Evolutionary conservation across 1,140 invertebrate genomes (phyloP).

Genomic region (Dryas iulia): DNA sequence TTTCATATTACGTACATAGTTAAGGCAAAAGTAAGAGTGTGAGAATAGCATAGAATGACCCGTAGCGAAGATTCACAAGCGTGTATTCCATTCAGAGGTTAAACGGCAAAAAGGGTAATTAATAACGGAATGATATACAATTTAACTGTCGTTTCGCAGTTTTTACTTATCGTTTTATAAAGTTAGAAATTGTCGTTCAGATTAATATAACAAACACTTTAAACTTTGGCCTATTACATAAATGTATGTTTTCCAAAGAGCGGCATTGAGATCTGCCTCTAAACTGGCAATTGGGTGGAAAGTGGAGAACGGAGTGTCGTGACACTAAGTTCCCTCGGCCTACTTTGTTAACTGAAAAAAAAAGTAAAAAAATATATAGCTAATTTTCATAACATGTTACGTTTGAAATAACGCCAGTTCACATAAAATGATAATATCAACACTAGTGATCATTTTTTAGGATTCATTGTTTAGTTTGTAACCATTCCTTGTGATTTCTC

Average conservation of each 20-base stretch:
- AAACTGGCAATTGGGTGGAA: no score
- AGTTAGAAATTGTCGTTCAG: not conserved
- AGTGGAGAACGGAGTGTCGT: no score
- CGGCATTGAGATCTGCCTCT: no score
- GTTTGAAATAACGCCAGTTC: not conserved
- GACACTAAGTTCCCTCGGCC: no score
- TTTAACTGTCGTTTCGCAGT: not conserved
- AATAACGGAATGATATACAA: not conserved
- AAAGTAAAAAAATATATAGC: no score
- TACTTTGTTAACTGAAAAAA: no score
- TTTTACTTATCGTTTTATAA: not conserved
- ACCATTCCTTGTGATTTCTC: not conserved
- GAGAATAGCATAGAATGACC: constrained; percentile 35
- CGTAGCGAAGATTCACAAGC: constrained; percentile 7
- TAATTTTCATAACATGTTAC: not conserved
- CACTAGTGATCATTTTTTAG: not conserved
- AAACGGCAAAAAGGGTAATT: constrained; percentile 1
- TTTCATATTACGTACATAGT: constrained; percentile 21
- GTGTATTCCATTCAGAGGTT: constrained; percentile 19
- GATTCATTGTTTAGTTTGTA: not conserved
- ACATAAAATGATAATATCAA: not conserved
- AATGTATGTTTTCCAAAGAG: no score
- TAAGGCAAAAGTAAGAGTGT: constrained; percentile 36
- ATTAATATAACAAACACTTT: no score
- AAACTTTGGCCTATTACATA: no score